Conservation (phyloP, 2,113 vertebrate genomes). For the Dromaius novaehollandiae region DNA sequence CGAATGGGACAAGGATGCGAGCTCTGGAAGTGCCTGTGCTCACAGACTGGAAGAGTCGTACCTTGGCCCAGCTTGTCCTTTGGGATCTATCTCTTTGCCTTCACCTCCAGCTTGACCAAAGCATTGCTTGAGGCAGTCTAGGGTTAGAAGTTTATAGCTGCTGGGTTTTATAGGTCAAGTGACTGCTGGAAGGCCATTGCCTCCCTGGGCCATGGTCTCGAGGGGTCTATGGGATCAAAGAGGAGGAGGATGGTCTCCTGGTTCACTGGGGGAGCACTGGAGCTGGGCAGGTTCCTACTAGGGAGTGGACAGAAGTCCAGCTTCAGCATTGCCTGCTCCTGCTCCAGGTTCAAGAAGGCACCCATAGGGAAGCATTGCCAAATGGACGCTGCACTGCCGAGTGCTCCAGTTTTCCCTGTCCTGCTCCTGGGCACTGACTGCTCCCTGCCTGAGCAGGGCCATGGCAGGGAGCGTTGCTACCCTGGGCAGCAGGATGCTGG, state of each 20-base stretch:
- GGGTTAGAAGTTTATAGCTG: neutral
- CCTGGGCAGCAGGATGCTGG: neutral
- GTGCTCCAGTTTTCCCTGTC: neutral
- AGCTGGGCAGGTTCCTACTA: neutral
- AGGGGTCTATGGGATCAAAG: neutral
- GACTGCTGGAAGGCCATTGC: neutral
- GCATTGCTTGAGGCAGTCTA: neutral
- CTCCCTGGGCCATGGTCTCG: fast-evolving
- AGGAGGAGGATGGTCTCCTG: neutral
- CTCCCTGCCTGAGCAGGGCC: neutral
- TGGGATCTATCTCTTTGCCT: neutral
- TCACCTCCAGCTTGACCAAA: neutral
- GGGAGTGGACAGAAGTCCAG: too few relatives aligned
- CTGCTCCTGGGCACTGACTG: too few relatives aligned
- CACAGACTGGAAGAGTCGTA: neutral
- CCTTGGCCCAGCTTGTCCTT: neutral
- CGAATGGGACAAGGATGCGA: fast-evolving
- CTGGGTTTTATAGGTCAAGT: neutral
- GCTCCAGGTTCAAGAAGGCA: neutral
- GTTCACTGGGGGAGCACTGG: too few relatives aligned
- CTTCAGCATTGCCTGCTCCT: neutral
- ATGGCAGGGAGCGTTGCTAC: neutral
- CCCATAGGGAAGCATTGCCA: neutral
- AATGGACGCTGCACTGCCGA: neutral
- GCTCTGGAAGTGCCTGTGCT: too few relatives aligned